Percentiles rank a stretch among this genome's conserved stretches.
These are phyloP conservation scores for Athalia cordata DNA, from an alignment of 2,888 invertebrate genomes.

Conservation along the genomic window DNA sequence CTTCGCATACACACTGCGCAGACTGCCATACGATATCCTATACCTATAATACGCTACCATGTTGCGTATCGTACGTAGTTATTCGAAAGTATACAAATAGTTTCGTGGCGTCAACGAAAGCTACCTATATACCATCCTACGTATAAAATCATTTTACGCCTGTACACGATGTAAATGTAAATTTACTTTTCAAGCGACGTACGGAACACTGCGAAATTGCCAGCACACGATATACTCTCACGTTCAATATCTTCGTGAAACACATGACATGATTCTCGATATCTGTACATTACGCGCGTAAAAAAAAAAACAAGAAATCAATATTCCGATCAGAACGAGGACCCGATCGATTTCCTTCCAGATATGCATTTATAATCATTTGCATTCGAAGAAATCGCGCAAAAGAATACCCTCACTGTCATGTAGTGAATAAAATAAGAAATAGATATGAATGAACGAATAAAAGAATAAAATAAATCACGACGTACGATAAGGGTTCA, in stretches of 20 bases:
- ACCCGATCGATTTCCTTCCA: neutral
- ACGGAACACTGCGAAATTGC: neutral
- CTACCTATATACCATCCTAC: no score
- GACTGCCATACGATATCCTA: no score
- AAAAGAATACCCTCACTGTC: no score
- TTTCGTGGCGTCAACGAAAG: no score
- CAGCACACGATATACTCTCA: neutral
- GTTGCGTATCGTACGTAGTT: no score
- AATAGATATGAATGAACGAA: neutral
- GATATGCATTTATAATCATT: neutral
- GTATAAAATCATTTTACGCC: no score
- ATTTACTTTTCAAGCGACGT: constrained; percentile 34
- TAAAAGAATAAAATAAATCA: neutral
- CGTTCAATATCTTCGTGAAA: no score
- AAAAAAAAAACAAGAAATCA: neutral
- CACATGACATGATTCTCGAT: no score
- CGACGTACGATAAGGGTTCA: constrained; percentile 11
- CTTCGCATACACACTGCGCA: neutral
- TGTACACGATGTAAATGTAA: constrained; percentile 15
- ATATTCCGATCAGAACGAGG: neutral
- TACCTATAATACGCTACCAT: no score
- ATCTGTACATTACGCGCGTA: neutral
- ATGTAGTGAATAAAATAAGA: neutral
- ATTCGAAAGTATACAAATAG: no score
- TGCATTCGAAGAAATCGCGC: no score